Evolutionary conservation across 2,113 vertebrate species (phyloP), one percentile per base, ranked within the genome.

Genomic region (Lethenteron camtschaticum): DNA sequence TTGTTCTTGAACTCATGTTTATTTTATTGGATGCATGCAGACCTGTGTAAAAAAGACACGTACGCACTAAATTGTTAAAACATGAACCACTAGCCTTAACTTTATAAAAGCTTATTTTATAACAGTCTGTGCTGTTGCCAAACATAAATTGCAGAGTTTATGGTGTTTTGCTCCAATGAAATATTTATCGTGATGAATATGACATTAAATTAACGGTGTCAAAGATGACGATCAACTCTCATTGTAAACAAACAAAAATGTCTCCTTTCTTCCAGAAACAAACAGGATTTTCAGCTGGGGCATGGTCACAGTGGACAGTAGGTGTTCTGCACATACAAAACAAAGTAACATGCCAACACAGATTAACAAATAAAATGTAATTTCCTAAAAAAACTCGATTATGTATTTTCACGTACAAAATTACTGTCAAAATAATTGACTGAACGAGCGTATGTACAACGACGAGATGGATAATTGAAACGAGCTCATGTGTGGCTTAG

Each of bases 271-370:
- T 69, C 69, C 76, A 78, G 78, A 18, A 69, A 71, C 74, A 59
- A 75, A 76, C 73, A 77, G 71, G 71, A 75, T 79, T 56, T 77
- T 77, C 70, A 71, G 76, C 56, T 78, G 75, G 77, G 73, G 57
- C 79, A 79, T 70, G 77, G 76, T 68, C 77, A 70, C 56, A 77
- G 74, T 77, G 76, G 75, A 75, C 75, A 78, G 75, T 79, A 74
- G 77, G 77, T 80, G 69, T 5, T 77, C 77, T 72, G 76, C 70
- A 72, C 13, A 12, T 9, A 8, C 24, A n/a, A 18, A 57, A 3
- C 58, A 16, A 12, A 14, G 18, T 83, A 78, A 73, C 76, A 77
- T 79, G 72, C 72, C 69, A 75, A 58, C 10, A 11, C 14, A 12
- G 3, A 57, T 56, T 2, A 58, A 57, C 14, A 70, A 70, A 7